Conservation (phyloP, 2,888 invertebrate species). For the Balanococcus diminutus region DNA sequence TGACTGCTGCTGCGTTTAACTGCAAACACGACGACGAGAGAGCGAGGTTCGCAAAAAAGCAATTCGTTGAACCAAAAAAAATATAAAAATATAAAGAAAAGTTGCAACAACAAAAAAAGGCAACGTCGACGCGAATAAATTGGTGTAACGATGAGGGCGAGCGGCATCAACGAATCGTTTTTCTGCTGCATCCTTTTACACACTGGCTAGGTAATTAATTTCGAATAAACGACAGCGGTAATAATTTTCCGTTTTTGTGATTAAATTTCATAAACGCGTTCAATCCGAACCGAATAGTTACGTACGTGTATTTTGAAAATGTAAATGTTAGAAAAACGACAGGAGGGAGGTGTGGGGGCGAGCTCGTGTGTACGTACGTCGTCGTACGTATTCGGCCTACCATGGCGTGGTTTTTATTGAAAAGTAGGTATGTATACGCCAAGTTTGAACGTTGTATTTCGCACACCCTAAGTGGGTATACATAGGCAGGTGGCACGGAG, state of each 20-base stretch:
- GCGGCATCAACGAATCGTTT: no score
- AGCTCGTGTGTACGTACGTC: neutral
- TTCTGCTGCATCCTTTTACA: neutral
- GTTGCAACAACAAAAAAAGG: no score
- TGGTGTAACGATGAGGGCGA: no score
- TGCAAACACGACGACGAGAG: neutral
- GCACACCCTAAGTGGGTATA: no score
- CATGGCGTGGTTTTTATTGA: neutral
- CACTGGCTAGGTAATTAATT: slow-evolving; percentile 5
- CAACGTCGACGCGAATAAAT: no score
- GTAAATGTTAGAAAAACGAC: neutral
- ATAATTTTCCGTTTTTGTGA: slow-evolving; percentile 19
- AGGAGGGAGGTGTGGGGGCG: neutral
- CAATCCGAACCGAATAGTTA: neutral
- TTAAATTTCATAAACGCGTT: neutral
- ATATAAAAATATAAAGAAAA: no score
- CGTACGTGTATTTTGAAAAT: neutral
- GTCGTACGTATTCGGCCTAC: no score
- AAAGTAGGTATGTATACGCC: neutral
- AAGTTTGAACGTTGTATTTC: neutral
- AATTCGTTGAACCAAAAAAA: no score
- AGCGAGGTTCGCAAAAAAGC: no score
- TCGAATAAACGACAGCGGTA: neutral
- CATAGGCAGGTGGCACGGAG: no score
- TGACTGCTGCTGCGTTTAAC: no score